Evolutionary conservation across 2,888 invertebrate species (phyloP), one percentile per base, ranked within the genome.

Genomic region (Pollenia labialis): DNA sequence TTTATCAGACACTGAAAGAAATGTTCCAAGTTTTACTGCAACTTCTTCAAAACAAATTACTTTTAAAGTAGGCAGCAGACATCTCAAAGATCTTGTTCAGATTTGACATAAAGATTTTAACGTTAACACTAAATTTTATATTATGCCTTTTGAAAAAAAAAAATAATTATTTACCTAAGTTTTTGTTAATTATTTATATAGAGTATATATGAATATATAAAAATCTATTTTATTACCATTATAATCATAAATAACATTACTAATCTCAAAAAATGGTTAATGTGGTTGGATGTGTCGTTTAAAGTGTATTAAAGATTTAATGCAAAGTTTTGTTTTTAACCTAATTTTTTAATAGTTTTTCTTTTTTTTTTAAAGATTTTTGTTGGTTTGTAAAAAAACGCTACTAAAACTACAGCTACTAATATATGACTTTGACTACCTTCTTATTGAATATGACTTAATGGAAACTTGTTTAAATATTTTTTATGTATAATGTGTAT

Each of bases 361-460:
- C 58, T 40, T 8, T 44, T 56, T 75, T 46, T 66, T 71, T 46
- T 68, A 52, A 87, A 71, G 77, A 60, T 44, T 68, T 72, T 80
- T 82, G 16, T 81, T 69, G 77, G 69, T 82, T 77, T 86, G 80
- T 82, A 83, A 87, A 87, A 72, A 87, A 87, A 87, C 87, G 84
- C 84, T 76, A 52, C 87, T 81, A 87, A 84, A 87, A 87, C 87
- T 87, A 84, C 87, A 46, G 81, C 87, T 87, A 87, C 87, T 77
- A 52, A 76, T 82, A 68, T 62, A 80, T 66, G 69, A 75, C 52
- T 71, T 85, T 81, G 72, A 76, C 87, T 87, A 76, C 77, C 60
- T 82, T 76, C 52, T 76, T 69, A 76, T 69, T 23, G 69, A 74
- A 60, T 81, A 81, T 81, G 79, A 54, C 56, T 85, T 84, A 54